These are phyloP conservation scores for Zalophus californianus DNA, from an alignment of 2,797 vertebrate genomes.

Conservation along the genomic window DNA sequence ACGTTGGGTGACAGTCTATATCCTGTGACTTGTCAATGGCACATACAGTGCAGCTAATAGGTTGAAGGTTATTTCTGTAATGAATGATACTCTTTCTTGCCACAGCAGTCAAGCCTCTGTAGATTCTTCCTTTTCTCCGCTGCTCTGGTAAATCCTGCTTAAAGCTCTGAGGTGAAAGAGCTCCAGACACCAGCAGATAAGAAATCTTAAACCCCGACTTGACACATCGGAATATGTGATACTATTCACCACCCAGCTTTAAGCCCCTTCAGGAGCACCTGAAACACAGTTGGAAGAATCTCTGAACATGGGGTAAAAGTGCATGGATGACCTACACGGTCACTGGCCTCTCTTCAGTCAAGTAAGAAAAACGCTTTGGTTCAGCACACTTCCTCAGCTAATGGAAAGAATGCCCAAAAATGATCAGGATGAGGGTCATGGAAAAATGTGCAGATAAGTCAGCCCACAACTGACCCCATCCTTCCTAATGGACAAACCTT, in stretches of 20 bases:
- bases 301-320: conserved; percentile 27
- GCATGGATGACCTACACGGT: not conserved
- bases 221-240: conserved; percentile 20
- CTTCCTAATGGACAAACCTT: not conserved
- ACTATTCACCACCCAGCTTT: conserved; percentile 11
- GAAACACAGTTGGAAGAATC: conserved; percentile 19
- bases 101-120: conserved; percentile 62
- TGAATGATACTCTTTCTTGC: conserved; percentile 71
- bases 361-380: conserved; percentile 24
- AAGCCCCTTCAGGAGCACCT: not conserved
- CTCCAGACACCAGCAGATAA: conserved; percentile 70
- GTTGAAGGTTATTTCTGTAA: conserved; percentile 76
- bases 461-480: no score
- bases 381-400: not conserved
- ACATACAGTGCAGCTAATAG: conserved; percentile 73
- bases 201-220: conserved; percentile 66
- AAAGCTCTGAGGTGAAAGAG: conserved; percentile 71
- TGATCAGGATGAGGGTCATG: not conserved
- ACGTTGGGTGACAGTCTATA: not conserved
- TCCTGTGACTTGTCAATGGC: conserved; percentile 54
- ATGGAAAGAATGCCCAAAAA: not conserved
- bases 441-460: not conserved
- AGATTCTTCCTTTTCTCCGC: conserved; percentile 47
- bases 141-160: conserved; percentile 51
- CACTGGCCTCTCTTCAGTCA: not conserved